A percentile compares a stretch with the other conserved stretches of the same genome.
Conservation (phyloP, 2,113 vertebrate genomes). For the Lipophrys pholis region DNA sequence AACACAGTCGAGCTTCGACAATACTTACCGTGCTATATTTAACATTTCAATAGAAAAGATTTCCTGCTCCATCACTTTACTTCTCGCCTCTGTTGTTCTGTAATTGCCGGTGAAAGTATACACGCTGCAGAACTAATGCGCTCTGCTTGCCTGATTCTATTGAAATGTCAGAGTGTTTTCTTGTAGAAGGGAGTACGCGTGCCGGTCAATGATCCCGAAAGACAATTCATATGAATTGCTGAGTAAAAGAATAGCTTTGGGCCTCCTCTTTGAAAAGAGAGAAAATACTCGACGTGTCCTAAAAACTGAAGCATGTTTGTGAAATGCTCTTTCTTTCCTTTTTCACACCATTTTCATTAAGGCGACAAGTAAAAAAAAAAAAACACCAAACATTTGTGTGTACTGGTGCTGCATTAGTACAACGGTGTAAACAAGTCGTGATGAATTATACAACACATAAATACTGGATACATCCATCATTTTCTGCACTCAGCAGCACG, state of each 20-base stretch:
- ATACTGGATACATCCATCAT: not conserved
- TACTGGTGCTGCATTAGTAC: too few relatives aligned
- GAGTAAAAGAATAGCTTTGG: conserved; percentile 30
- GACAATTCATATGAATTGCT: conserved; percentile 38
- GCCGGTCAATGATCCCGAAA: conserved; percentile 59
- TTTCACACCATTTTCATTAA: not conserved
- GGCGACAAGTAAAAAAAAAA: not conserved
- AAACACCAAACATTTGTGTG: not conserved
- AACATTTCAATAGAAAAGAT: conserved; percentile 31
- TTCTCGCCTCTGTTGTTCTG: conserved; percentile 48
- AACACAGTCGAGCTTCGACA: conserved; percentile 6
- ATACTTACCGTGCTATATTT: conserved; percentile 17
- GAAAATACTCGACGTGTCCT: not conserved
- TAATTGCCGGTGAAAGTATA: conserved; percentile 57
- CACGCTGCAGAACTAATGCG: conserved; percentile 63
- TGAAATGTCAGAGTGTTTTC: conserved; percentile 61
- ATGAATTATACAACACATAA: not conserved
- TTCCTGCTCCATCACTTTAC: conserved; percentile 42
- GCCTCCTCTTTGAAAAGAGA: conserved; percentile 24
- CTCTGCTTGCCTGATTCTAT: conserved; percentile 52
- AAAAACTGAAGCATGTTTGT: not conserved
- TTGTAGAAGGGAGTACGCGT: conserved; percentile 19
- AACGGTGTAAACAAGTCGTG: not conserved
- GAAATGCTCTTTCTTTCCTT: not conserved
- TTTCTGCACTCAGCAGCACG: conserved; percentile 9